Conservation (phyloP, 30 jellyfish, hydroid and myxozoan genomes). For the Sanderia malayensis region DNA sequence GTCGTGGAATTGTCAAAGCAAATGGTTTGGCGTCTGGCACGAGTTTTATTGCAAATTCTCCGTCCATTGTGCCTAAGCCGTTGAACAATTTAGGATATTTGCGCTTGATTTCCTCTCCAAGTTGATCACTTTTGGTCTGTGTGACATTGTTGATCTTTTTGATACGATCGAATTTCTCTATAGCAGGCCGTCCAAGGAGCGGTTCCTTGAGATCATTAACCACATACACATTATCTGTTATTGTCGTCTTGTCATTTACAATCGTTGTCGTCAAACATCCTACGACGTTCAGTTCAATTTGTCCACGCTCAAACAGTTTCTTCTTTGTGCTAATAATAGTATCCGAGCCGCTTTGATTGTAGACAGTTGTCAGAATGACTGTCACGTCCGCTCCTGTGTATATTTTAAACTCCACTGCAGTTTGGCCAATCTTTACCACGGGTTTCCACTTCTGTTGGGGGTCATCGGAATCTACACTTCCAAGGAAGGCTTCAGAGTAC, state of each 20-base stretch:
- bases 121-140: no score
- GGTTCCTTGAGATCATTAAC: not conserved
- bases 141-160: no score
- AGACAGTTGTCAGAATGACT: not conserved
- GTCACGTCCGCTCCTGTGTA: constrained; percentile 48
- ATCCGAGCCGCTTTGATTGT: not conserved
- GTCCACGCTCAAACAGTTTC: constrained; percentile 11
- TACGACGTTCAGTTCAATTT: not conserved
- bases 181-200: constrained; percentile 28
- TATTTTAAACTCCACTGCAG: not conserved
- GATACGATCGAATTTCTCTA: not conserved
- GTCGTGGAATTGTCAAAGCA: constrained; percentile 18
- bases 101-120: no score
- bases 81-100: no score
- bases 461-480: no score
- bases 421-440: not conserved
- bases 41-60: no score
- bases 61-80: no score
- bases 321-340: constrained; percentile 3
- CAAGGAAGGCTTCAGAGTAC: no score
- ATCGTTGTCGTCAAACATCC: not conserved
- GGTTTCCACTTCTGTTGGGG: no score
- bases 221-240: not conserved
- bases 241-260: not conserved
- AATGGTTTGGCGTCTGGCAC: no score